phyloP scores from a whole-genome alignment of 2,113 vertebrate species.

The Lethenteron reissneri region DNA sequence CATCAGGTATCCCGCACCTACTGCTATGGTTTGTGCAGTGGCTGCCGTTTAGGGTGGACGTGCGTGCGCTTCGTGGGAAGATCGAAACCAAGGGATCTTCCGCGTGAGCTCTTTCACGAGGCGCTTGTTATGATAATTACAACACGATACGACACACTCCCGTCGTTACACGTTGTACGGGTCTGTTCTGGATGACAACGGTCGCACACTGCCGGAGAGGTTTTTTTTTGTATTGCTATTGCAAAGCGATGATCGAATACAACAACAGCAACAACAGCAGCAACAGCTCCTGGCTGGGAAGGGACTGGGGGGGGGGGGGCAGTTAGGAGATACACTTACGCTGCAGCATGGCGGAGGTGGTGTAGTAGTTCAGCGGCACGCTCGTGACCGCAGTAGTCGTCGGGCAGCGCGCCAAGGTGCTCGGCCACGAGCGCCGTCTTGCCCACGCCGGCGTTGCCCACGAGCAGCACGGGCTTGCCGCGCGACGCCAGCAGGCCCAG shows the following conservation, averaged over 20 bases:
- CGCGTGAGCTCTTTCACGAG: too few relatives aligned
- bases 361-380: conserved; percentile 30
- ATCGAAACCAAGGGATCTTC: too few relatives aligned
- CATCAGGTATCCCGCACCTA: too few relatives aligned
- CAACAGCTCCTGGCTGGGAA: not conserved
- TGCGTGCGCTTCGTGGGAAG: too few relatives aligned
- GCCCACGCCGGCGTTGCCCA: conserved; percentile 27
- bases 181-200: too few relatives aligned
- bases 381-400: conserved; percentile 24
- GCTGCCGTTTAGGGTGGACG: too few relatives aligned
- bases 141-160: too few relatives aligned
- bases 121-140: too few relatives aligned
- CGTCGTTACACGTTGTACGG: too few relatives aligned
- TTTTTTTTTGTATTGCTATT: not conserved
- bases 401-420: conserved; percentile 19
- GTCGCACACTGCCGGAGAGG: not conserved
- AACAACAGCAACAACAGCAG: not conserved
- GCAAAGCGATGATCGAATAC: not conserved
- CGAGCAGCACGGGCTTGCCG: conserved; percentile 22
- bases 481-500: conserved; percentile 29
- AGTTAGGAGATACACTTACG: conserved; percentile 10
- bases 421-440: conserved; percentile 30
- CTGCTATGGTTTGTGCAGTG: too few relatives aligned
- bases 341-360: conserved; percentile 22
- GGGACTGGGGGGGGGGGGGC: not conserved